phyloP scores from a whole-genome alignment of 2,113 vertebrate genomes.

The Nyctibius bracteatus region DNA sequence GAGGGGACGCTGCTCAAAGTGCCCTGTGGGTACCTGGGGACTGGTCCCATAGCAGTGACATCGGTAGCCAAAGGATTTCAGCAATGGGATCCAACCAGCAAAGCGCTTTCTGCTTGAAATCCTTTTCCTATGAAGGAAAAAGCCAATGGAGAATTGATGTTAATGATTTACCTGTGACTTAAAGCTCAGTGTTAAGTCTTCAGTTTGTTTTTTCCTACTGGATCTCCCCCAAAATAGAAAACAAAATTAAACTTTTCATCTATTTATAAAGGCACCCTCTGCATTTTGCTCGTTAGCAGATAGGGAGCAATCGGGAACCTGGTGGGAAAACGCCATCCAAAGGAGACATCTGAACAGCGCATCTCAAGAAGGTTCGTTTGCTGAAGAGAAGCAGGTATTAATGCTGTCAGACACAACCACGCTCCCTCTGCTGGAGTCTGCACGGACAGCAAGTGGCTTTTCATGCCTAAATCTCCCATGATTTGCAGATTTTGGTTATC shows the following conservation, averaged over 20 bases:
- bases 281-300: background rate
- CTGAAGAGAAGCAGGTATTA: accelerated
- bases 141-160: background rate
- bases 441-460: background rate
- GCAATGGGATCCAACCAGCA: background rate
- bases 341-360: background rate
- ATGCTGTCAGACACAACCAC: background rate
- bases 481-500: background rate
- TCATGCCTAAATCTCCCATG: accelerated
- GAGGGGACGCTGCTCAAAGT: background rate
- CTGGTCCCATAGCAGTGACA: accelerated
- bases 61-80: accelerated
- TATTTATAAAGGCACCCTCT: background rate
- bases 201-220: background rate
- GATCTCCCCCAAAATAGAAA: background rate
- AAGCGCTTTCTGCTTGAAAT: background rate
- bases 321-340: background rate
- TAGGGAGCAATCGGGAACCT: background rate
- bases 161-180: accelerated
- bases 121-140: background rate
- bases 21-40: too few species aligned
- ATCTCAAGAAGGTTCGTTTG: accelerated
- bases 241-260: accelerated
- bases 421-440: constrained; percentile 47
- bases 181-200: background rate